phyloP scores from a whole-genome alignment of 2,113 vertebrate genomes.

The Struthidea cinerea region DNA sequence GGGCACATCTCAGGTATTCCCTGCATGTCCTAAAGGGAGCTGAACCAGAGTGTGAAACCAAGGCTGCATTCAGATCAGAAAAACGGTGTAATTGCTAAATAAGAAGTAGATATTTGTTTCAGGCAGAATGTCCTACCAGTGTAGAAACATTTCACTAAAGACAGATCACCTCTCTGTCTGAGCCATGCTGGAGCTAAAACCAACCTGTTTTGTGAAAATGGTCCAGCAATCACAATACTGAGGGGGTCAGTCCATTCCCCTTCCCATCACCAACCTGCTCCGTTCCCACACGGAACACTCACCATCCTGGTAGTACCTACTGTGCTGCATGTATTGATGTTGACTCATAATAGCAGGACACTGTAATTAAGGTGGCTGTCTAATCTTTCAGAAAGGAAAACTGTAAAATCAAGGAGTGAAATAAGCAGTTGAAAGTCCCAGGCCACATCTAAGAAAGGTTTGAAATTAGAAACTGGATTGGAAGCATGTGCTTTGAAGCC shows the following conservation, averaged over 20 bases:
- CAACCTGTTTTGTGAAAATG: not conserved
- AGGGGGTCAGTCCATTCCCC: not conserved
- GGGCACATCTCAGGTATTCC: not conserved
- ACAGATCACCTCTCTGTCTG: not conserved
- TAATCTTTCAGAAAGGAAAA: conserved; percentile 25
- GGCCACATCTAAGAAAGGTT: conserved; percentile 34
- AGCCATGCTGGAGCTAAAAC: not conserved
- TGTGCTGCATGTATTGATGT: not conserved
- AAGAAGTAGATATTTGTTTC: not conserved
- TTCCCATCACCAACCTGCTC: not conserved
- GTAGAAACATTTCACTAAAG: not conserved
- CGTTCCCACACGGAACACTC: not conserved
- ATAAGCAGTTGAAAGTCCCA: conserved; percentile 1
- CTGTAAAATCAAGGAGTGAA: conserved; percentile 17
- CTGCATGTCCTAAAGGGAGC: not conserved
- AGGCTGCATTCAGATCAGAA: not conserved
- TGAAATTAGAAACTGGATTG: conserved; percentile 29
- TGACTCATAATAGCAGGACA: not conserved
- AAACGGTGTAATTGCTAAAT: not conserved
- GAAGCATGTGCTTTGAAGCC: conserved; percentile 28
- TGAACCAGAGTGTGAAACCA: not conserved
- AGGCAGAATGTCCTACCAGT: not conserved
- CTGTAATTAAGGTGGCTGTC: conserved; percentile 12
- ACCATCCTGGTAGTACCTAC: not conserved
- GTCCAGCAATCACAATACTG: not conserved